A percentile compares a stretch with the other conserved stretches of the same genome.
phyloP scores from a whole-genome alignment of 2,113 vertebrate genomes.

The Pygoscelis adeliae region DNA sequence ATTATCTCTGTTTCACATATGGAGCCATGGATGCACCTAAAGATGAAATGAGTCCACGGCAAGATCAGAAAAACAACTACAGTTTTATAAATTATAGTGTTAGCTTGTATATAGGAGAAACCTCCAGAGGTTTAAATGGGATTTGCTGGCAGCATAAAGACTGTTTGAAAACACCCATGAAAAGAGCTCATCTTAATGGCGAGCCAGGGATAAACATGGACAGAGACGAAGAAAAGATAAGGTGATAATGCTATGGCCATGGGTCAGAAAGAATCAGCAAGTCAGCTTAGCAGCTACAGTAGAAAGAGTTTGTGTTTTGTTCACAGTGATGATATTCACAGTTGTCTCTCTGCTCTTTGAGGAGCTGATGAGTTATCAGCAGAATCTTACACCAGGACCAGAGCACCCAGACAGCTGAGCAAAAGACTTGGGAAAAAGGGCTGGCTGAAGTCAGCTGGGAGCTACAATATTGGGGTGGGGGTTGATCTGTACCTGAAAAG shows the following conservation, averaged over 20 bases:
- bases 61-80: neutral
- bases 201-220: neutral
- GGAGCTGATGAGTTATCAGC: neutral
- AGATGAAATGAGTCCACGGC: neutral
- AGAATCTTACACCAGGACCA: neutral
- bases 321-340: neutral
- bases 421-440: neutral
- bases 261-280: neutral
- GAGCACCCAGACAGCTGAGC: neutral
- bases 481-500: neutral
- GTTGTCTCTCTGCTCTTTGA: neutral
- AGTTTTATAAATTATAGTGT: neutral
- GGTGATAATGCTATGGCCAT: neutral
- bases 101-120: neutral
- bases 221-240: neutral
- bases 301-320: neutral
- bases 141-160: neutral
- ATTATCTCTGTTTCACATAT: conserved; percentile 47
- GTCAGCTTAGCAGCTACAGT: neutral
- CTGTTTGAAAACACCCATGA: neutral
- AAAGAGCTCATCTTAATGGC: neutral
- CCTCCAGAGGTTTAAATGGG: neutral
- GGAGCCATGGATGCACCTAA: conserved; percentile 4
- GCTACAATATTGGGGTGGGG: neutral
- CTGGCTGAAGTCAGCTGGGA: neutral